Evolutionary conservation across 2,797 vertebrate species (phyloP).

Genomic region (Gastrophryne carolinensis): DNA sequence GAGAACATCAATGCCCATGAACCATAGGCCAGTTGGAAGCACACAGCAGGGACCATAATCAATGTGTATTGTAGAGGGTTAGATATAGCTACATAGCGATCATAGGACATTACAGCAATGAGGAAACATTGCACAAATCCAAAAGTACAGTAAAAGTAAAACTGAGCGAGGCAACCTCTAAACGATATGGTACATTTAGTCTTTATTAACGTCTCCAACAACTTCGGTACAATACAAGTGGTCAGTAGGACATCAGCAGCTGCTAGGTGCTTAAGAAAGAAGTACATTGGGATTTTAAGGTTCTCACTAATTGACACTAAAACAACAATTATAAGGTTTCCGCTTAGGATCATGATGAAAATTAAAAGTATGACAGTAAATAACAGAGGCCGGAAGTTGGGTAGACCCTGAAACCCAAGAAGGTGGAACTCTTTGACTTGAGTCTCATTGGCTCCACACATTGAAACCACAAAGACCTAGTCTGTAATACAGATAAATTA

Average conservation of each 20-base stretch:
- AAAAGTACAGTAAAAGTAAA: too few species aligned
- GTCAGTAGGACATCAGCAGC: not conserved
- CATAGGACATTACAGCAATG: too few species aligned
- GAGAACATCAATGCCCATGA: too few species aligned
- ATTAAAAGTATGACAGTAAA: not conserved
- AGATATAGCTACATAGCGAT: too few species aligned
- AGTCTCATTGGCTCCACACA: not conserved
- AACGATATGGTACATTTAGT: not conserved
- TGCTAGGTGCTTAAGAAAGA: slow-evolving; percentile 19
- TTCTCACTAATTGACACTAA: not conserved
- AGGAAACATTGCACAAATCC: too few species aligned
- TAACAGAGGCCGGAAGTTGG: not conserved
- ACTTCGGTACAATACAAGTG: not conserved
- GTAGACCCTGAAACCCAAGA: slow-evolving; percentile 8
- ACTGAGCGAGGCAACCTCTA: not conserved
- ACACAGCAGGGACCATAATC: too few species aligned
- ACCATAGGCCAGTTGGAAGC: too few species aligned
- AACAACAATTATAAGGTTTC: slow-evolving; percentile 1
- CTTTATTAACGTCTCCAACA: too few species aligned
- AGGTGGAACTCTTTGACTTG: slow-evolving; percentile 25
- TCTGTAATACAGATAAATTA: too few species aligned
- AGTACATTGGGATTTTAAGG: slow-evolving; percentile 7
- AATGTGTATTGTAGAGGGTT: too few species aligned
- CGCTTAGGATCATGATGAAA: not conserved
- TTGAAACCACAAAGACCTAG: too few species aligned